These are phyloP conservation scores for Drosophila kohkoa DNA, from an alignment of 1,140 invertebrate genomes.

Conservation along the genomic window DNA sequence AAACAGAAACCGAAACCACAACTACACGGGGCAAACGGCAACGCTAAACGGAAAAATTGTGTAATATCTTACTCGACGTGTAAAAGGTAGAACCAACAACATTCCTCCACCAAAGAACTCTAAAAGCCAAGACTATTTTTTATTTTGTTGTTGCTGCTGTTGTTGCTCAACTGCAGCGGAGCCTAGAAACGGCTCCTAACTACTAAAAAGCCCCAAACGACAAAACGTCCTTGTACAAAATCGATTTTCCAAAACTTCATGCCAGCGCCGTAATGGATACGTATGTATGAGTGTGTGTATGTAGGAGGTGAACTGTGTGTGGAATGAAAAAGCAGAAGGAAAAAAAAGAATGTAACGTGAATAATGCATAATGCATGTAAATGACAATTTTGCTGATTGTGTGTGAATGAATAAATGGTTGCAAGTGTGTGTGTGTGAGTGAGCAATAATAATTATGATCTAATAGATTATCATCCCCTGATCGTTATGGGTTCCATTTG, in stretches of 20 bases:
- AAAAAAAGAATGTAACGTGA: slow-evolving; percentile 2
- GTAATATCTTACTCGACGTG: slow-evolving; percentile 71
- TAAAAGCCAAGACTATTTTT: slow-evolving; percentile 32
- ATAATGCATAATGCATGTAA: slow-evolving; percentile 12
- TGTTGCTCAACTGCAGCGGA: slow-evolving; percentile 50
- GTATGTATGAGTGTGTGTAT: slow-evolving; percentile 26
- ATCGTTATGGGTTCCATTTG: slow-evolving; percentile 7
- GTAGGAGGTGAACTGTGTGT: slow-evolving; percentile 6
- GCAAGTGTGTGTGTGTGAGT: slow-evolving; percentile 28
- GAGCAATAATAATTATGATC: slow-evolving; percentile 21
- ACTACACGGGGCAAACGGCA: slow-evolving; percentile 20
- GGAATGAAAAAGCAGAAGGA: not conserved
- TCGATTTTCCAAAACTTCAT: slow-evolving; percentile 84
- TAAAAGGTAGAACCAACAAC: slow-evolving; percentile 71
- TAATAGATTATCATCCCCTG: slow-evolving; percentile 1
- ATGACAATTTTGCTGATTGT: not conserved
- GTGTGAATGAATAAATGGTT: slow-evolving; percentile 5
- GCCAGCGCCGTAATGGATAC: slow-evolving; percentile 69
- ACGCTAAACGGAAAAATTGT: slow-evolving; percentile 72
- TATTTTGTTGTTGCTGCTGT: slow-evolving; percentile 26
- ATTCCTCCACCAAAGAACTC: not conserved
- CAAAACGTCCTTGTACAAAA: slow-evolving; percentile 81
- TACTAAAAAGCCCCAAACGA: slow-evolving; percentile 40
- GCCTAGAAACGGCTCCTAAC: slow-evolving; percentile 37
- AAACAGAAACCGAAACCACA: slow-evolving; percentile 53